phyloP scores from a whole-genome alignment of 30 jellyfish, hydroid and myxozoan species.

The Turritopsis rubra region DNA sequence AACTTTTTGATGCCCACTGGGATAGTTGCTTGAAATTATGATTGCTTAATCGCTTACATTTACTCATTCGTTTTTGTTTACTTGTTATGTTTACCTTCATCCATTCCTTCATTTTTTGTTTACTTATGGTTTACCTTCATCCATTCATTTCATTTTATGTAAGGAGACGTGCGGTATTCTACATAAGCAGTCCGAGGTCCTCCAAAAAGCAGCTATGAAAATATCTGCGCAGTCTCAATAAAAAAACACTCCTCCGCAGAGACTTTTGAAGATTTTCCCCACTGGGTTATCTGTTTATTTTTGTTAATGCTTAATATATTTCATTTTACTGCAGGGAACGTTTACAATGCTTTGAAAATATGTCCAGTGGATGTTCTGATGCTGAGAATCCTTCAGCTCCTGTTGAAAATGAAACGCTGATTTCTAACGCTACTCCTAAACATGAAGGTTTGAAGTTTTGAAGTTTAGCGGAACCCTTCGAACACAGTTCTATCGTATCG shows the following conservation, averaged over 20 bases:
- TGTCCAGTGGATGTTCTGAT: not conserved
- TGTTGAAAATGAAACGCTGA: not conserved
- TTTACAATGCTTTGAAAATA: not conserved
- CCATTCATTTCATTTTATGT: not conserved
- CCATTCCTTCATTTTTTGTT: not conserved
- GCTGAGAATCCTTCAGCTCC: not conserved
- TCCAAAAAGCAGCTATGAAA: conserved; percentile 85
- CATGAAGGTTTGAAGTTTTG: not conserved
- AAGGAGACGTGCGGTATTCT: conserved; percentile 40
- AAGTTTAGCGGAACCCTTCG: not conserved
- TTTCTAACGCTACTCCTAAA: not conserved
- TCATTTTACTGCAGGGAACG: not conserved
- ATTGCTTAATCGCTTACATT: too few species aligned
- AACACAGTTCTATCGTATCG: not conserved
- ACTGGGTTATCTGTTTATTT: too few species aligned
- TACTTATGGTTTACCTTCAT: not conserved
- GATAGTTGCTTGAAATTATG: too few species aligned
- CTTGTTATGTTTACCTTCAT: not conserved
- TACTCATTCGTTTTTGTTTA: not conserved
- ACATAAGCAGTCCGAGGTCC: conserved; percentile 47
- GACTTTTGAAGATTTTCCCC: too few species aligned
- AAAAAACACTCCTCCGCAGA: too few species aligned
- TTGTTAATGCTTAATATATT: too few species aligned
- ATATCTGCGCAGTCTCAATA: conserved; percentile 90
- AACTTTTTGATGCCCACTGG: too few species aligned